Conservation (phyloP, 2,888 invertebrate genomes). For the Hirtodrosophila alboralis region DNA sequence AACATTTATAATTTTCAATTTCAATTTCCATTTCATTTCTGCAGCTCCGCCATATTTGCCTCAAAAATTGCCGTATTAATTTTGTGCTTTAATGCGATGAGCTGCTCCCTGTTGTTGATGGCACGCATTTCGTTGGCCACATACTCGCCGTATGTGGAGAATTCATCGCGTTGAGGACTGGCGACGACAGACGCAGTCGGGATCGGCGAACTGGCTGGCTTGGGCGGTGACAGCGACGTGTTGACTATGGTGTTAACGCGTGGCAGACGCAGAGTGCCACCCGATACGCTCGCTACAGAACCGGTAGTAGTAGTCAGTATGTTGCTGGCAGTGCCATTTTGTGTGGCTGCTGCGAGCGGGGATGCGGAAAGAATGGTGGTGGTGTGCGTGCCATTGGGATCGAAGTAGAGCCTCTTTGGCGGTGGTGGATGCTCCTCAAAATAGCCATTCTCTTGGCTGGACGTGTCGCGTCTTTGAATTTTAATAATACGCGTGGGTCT, state of each 20-base stretch:
- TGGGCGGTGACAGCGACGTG: slow-evolving; percentile 41
- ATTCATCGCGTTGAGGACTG: slow-evolving; percentile 85
- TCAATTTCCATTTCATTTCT: slow-evolving; percentile 60
- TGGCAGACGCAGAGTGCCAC: slow-evolving; percentile 58
- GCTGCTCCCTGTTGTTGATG: slow-evolving; percentile 86
- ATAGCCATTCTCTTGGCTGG: slow-evolving; percentile 70
- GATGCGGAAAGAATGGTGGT: slow-evolving; percentile 70
- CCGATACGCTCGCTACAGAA: slow-evolving; percentile 28
- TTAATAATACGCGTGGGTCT: slow-evolving; percentile 81
- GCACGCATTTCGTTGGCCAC: slow-evolving; percentile 86
- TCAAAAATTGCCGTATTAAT: slow-evolving; percentile 87
- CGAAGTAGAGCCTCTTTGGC: slow-evolving; percentile 78
- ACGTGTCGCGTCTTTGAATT: slow-evolving; percentile 80
- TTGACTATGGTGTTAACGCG: slow-evolving; percentile 56
- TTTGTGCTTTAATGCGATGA: slow-evolving; percentile 86
- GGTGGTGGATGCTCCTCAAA: slow-evolving; percentile 74
- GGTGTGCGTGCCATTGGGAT: slow-evolving; percentile 67
- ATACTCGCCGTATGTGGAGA: slow-evolving; percentile 86
- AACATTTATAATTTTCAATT: slow-evolving; percentile 20
- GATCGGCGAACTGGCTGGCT: slow-evolving; percentile 43
- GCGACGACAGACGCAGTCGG: slow-evolving; percentile 37
- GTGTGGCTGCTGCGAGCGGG: slow-evolving; percentile 47
- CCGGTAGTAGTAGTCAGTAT: slow-evolving; percentile 40
- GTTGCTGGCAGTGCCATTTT: slow-evolving; percentile 52
- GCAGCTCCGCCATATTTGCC: slow-evolving; percentile 86